Evolutionary conservation across 2,113 vertebrate genomes (phyloP), one percentile per base, ranked within the genome.

Genomic region (Seriola rivoliana): DNA sequence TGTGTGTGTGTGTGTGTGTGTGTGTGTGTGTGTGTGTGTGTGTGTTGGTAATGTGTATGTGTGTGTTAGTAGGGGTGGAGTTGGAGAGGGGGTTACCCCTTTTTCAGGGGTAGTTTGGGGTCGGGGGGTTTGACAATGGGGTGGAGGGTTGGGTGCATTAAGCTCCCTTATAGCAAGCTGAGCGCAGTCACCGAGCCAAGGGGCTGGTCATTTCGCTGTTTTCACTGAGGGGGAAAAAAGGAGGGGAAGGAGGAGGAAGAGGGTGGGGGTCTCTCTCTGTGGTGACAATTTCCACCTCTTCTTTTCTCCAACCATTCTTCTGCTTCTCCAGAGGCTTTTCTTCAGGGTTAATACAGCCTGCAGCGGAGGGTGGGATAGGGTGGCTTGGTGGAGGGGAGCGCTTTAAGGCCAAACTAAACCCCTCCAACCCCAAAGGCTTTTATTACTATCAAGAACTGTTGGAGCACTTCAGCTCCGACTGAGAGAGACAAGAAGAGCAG

Each of bases 81-180:
- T 19, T 17, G 82, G 57, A 62, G 58, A 65, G 83, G 71, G 25
- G 8, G 4, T 46, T 66, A 32, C 34, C 79, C 50, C 40, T 77
- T 62, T 85, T 87, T 82, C 94, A 95, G 81, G 73, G 85, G 81
- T 59, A 82, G 90, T 80, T 72, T 70, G 80, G 81, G 96, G 94
- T 93, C 75, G 57, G 17, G 60, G 94, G 96, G 96, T 96, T 96
- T 82, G 96, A 97, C 95, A 96, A 96, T 96, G 96, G 96, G 96
- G 96, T 95, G 90, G 96, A 96, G 96, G 97, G 96, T 78, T 74
- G 96, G 94, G 79, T 96, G 93, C 91, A 94, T 95, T 96, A 95
- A 95, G 97, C 96, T 96, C 87, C 89, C 90, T 92, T 80, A 91
- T 88, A 89, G 90, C 57, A 75, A 89, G 86, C 88, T 82, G 88